Evolutionary conservation across 2,113 vertebrate species (phyloP).

Genomic region (Australoheros scitulus): DNA sequence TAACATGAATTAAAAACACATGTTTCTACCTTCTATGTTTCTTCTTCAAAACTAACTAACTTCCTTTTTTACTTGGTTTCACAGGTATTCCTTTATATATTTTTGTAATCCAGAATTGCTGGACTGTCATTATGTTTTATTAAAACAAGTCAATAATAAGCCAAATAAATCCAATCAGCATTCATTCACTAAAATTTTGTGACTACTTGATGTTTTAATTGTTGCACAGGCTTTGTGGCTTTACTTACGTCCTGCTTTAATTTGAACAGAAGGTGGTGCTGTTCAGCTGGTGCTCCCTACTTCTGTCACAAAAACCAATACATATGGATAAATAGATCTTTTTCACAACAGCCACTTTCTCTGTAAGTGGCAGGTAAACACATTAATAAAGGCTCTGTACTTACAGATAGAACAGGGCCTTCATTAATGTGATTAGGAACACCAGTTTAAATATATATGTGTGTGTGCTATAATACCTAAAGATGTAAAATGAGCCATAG

Average conservation of each 20-base stretch:
- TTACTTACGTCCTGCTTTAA: background rate
- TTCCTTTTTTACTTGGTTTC: background rate
- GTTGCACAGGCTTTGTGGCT: background rate
- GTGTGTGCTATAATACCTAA: too few relatives aligned
- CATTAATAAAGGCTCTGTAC: too few relatives aligned
- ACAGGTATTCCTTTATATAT: background rate
- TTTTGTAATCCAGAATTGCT: background rate
- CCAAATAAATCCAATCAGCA: accelerated
- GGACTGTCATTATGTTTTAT: background rate
- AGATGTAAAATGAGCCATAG: too few relatives aligned
- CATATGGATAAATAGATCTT: too few relatives aligned
- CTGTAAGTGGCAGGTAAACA: too few relatives aligned
- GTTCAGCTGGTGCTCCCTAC: background rate
- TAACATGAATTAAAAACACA: constrained; percentile 1
- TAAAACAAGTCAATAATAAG: background rate
- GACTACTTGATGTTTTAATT: background rate
- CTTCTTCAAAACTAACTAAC: background rate
- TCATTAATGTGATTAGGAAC: too few relatives aligned
- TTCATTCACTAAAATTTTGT: background rate
- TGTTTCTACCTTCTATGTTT: background rate
- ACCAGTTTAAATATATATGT: background rate
- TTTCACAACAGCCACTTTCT: too few relatives aligned
- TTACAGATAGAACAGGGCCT: too few relatives aligned
- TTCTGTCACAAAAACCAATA: background rate
- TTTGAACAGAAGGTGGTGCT: constrained; percentile 21